A percentile compares a stretch with the other conserved stretches of the same genome.
phyloP scores from a whole-genome alignment of 2,797 vertebrate species.

The Naso thynnoides region DNA sequence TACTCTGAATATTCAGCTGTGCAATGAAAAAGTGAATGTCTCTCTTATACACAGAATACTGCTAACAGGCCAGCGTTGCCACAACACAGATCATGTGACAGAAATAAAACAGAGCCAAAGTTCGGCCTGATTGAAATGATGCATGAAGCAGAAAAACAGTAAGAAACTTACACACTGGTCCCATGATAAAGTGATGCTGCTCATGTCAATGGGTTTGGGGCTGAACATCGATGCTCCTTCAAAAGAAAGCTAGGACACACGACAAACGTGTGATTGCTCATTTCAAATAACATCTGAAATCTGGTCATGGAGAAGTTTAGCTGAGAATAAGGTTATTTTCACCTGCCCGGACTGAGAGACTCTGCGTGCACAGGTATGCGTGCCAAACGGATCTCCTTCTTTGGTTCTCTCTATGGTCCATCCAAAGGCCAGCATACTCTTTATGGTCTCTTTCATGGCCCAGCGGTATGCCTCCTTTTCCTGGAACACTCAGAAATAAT shows the following conservation, averaged over 20 bases:
- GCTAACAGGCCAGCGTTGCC: rapidly evolving
- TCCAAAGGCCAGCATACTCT: slow-evolving; percentile 94
- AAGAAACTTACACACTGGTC: slow-evolving; percentile 91
- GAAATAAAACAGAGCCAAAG: not conserved
- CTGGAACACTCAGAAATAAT: slow-evolving; percentile 78
- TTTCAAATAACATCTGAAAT: not conserved
- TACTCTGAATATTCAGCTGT: not conserved
- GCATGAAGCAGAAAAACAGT: not conserved
- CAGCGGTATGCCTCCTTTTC: slow-evolving; percentile 96
- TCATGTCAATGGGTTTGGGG: slow-evolving; percentile 94
- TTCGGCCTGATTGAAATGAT: not conserved
- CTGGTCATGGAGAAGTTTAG: not conserved
- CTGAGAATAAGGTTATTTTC: not conserved
- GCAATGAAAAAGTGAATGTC: not conserved
- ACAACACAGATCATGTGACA: not conserved
- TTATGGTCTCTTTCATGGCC: slow-evolving; percentile 95
- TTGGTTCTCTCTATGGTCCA: slow-evolving; percentile 94
- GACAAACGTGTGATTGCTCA: slow-evolving; percentile 28
- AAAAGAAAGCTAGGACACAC: slow-evolving; percentile 87
- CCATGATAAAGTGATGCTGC: slow-evolving; percentile 93
- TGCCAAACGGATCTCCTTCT: slow-evolving; percentile 89
- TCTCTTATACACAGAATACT: not conserved
- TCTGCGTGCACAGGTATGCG: slow-evolving; percentile 85
- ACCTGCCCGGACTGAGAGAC: slow-evolving; percentile 96
- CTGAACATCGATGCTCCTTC: slow-evolving; percentile 94